Evolutionary conservation across 2,797 vertebrate species (phyloP), one percentile per base, ranked within the genome.

Genomic region (Pseudochirops corinnae): DNA sequence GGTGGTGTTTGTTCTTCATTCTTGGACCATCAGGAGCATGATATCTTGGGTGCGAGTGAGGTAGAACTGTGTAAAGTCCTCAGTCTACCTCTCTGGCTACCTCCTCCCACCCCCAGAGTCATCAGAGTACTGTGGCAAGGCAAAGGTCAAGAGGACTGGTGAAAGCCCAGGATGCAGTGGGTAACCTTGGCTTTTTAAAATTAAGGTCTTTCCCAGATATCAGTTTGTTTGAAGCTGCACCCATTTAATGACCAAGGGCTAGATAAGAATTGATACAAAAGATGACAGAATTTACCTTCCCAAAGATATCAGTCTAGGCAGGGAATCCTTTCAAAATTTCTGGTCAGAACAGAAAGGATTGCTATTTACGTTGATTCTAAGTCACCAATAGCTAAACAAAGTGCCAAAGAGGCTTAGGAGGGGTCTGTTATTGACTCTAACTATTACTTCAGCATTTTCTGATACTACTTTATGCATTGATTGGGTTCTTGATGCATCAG

Each of bases 401-500:
- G 62, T 67, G 14, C 60, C 31, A n/a, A 16, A 16, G 13, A 67
- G 33, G 58, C 58, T 60, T 29, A 2, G 28, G 29, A 1, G 4
- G 33, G 33, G 14, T 18, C 62, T n/a, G 0, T 67, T 67, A n/a
- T 46, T 93, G 50, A 46, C 33, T 93, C 53, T 4, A 11, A 26
- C 9, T 16, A 33, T 18, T 33, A 3, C 3, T 87, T 87, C 91
- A 50, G 18, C 46, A 53, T 93, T 55, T 39, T 46, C 39, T 46
- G 33, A 13, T 60, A 92, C 28, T 13, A 55, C 26, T 26, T 50
- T 94, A 92, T 58, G 56, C 87, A 92, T n/a, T 57, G 16, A 0
- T 92, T 97, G 94, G 67, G 3, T 28, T 56, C 92, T 50, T 1
- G 24, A 33, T 92, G 1, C 53, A 93, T 94, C 90, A 52, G 26